These are phyloP conservation scores for Andrena haemorrhoa DNA, from an alignment of 2,888 invertebrate species.

Conservation along the genomic window DNA sequence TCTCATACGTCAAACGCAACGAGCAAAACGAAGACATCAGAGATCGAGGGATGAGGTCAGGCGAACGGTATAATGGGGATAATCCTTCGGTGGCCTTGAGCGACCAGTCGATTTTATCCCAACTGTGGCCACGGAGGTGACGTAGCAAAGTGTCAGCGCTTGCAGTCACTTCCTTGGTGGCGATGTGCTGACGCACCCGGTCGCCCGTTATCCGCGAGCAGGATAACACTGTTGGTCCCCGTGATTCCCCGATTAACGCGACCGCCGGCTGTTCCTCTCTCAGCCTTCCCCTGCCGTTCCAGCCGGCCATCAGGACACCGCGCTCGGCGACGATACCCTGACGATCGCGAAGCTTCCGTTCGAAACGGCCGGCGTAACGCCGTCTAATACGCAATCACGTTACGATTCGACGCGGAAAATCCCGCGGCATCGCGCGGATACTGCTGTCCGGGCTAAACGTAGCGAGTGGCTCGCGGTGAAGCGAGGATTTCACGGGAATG, in stretches of 20 bases:
- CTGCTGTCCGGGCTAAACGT: slow-evolving; percentile 8
- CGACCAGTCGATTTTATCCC: slow-evolving; percentile 1
- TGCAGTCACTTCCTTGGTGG: slow-evolving; percentile 78
- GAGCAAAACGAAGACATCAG: slow-evolving; percentile 28
- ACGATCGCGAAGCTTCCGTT: slow-evolving; percentile 40
- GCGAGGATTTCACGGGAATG: slow-evolving; percentile 27
- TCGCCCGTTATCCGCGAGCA: slow-evolving; percentile 77
- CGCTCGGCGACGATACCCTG: slow-evolving; percentile 44
- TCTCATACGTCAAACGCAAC: too few species aligned
- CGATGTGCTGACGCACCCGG: slow-evolving; percentile 77
- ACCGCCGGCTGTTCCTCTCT: slow-evolving; percentile 28
- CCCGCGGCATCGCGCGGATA: background rate
- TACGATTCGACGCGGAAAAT: slow-evolving; percentile 49
- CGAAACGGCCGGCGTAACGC: slow-evolving; percentile 53
- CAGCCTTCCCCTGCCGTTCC: background rate
- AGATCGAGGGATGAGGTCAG: background rate
- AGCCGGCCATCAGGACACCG: background rate
- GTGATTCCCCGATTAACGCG: slow-evolving; percentile 78
- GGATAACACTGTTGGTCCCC: slow-evolving; percentile 72
- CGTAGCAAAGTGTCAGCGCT: slow-evolving; percentile 80
- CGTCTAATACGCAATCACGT: slow-evolving; percentile 56
- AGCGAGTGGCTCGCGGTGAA: background rate
- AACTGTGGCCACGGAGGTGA: slow-evolving; percentile 71
- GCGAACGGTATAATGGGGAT: slow-evolving; percentile 8
- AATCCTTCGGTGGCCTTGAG: slow-evolving; percentile 7